Evolutionary conservation across 2,113 vertebrate species (phyloP), one percentile per base, ranked within the genome.

Genomic region (Barnardius zonarius): DNA sequence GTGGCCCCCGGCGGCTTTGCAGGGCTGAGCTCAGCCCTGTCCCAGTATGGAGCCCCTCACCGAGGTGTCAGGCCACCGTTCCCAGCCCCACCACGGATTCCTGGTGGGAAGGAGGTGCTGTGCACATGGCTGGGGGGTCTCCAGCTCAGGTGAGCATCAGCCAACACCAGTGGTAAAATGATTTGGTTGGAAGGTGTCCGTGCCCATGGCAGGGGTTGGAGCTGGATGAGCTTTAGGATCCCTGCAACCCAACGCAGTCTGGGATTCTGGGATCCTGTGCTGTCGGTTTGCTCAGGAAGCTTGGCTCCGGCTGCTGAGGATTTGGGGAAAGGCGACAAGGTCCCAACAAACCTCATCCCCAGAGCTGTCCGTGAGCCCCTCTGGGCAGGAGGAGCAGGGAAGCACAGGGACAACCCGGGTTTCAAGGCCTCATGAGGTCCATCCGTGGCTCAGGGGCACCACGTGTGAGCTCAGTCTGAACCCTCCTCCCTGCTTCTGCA

Each of bases 41-140:
- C 12, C 5, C 35, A 49, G 76, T 5, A 1, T 19, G 35, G 6
- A 78, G 66, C 35, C 57, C 64, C 73, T 64, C 25, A 51, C 41
- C 8, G 0, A 7, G 59, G 66, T 2, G 0, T 8, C 43, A 44
- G 74, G 31, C 20, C 64, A 10, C 41, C 17, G 3, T 4, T 13
- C 28, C 39, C 16, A 9, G 39, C 37, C 6, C 28, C 28, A 44
- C 46, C 27, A 1, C 7, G 5, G 28, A n/a, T 76, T 54, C 54
- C 49, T 19, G 30, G 41, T 18, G 64, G 66, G 88, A 49, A 33
- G 48, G 35, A 49, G 30, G n/a, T 41, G 49, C 48, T 22, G 35
- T 35, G 31, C 7, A 4, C 13, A 1, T n/a, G 54, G 79, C 33
- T 54, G 54, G 54, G 24, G 24, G 20, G 3, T 62, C 77, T 61